Conservation (phyloP, 1,140 invertebrate species). For the Drosophila asahinai region DNA sequence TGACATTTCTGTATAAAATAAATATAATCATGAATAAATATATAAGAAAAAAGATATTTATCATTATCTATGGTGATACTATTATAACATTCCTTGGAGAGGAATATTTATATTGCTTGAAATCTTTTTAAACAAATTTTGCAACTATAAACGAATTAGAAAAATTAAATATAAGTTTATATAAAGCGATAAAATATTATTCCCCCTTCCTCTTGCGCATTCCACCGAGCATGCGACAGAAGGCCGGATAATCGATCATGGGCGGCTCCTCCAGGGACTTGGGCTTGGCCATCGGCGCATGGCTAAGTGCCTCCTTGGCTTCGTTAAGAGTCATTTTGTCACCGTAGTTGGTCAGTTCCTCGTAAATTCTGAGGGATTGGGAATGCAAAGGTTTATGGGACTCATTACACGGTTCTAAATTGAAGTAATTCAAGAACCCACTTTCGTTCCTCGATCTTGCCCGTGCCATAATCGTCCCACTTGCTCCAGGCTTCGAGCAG, state of each 20-base stretch:
- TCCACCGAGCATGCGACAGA: slow-evolving; percentile 87
- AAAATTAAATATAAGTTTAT: background rate
- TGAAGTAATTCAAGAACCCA: slow-evolving; percentile 54
- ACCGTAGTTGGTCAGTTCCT: slow-evolving; percentile 87
- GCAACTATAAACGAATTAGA: background rate
- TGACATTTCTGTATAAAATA: too few species aligned
- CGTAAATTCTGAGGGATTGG: slow-evolving; percentile 86
- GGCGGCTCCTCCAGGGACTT: slow-evolving; percentile 84
- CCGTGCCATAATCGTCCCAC: slow-evolving; percentile 87
- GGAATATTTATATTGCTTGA: too few species aligned
- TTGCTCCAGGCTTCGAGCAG: slow-evolving; percentile 87
- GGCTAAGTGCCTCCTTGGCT: slow-evolving; percentile 87
- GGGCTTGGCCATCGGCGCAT: slow-evolving; percentile 87
- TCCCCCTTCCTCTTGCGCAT: slow-evolving; percentile 85
- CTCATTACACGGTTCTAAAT: background rate
- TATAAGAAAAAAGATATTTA: too few species aligned
- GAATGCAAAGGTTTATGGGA: background rate
- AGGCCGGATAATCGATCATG: slow-evolving; percentile 88
- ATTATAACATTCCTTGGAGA: too few species aligned
- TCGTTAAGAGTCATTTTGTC: slow-evolving; percentile 87
- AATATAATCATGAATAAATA: too few species aligned
- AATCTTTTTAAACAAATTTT: background rate
- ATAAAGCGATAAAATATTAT: background rate
- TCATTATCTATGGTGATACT: too few species aligned
- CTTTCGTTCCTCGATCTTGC: slow-evolving; percentile 87